Percentiles rank a stretch among this genome's conserved stretches.
Conservation (phyloP, 2,113 vertebrate genomes). For the Vireo altiloquus region DNA sequence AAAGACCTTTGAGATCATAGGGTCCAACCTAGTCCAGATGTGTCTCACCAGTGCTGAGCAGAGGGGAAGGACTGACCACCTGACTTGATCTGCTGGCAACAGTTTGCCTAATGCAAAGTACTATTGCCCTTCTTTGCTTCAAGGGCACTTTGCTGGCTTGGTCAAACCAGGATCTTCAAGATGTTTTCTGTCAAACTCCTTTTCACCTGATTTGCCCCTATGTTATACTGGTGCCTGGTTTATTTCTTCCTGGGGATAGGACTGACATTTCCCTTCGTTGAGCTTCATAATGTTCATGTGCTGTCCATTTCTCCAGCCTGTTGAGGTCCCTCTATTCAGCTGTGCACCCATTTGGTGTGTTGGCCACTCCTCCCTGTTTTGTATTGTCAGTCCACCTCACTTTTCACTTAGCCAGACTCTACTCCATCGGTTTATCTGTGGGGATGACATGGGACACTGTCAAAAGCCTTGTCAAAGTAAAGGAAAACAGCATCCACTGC, state of each 20-base stretch:
- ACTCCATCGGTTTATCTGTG: neutral
- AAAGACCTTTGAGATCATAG: neutral
- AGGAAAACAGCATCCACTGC: neutral
- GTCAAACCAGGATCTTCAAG: neutral
- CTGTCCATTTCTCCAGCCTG: neutral
- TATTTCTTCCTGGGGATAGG: neutral
- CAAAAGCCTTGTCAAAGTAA: neutral
- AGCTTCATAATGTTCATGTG: neutral
- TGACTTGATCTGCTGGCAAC: neutral
- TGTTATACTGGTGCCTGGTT: neutral
- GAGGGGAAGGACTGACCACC: neutral
- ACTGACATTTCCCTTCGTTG: neutral
- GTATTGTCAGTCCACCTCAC: neutral
- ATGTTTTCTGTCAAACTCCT: neutral
- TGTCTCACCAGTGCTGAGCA: neutral
- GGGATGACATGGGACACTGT: neutral
- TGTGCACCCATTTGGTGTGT: neutral
- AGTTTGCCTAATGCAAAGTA: neutral
- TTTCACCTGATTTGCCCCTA: neutral
- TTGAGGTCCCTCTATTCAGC: neutral
- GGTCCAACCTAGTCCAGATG: neutral
- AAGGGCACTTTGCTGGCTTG: neutral
- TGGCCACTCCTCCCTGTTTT: neutral
- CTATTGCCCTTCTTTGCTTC: neutral
- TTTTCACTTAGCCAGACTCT: neutral